Conservation (phyloP, 2,888 invertebrate species). For the Drosophila longiperda region DNA sequence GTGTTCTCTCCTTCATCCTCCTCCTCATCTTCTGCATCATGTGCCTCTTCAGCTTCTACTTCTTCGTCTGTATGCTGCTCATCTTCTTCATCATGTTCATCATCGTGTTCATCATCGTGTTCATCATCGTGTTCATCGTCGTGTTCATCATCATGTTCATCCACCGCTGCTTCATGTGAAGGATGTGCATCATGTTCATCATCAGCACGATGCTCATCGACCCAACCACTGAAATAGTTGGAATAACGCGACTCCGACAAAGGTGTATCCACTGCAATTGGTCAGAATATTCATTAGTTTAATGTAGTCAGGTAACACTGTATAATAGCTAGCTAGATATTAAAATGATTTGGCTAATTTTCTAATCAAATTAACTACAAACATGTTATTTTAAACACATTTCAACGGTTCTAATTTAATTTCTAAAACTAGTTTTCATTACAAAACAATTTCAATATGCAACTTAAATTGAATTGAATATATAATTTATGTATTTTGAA, state of each 20-base stretch:
- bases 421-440: not conserved
- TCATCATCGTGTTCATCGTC: slow-evolving; percentile 81
- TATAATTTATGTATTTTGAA: not conserved
- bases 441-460: not conserved
- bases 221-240: slow-evolving; percentile 92
- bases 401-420: not conserved
- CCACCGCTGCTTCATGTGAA: slow-evolving; percentile 76
- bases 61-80: slow-evolving; percentile 63
- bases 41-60: slow-evolving; percentile 38
- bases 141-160: slow-evolving; percentile 83
- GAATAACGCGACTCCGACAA: slow-evolving; percentile 89
- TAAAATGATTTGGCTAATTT: not conserved
- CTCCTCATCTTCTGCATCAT: slow-evolving; percentile 37
- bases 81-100: slow-evolving; percentile 53
- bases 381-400: too few species aligned
- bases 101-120: slow-evolving; percentile 37
- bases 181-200: slow-evolving; percentile 83
- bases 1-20: slow-evolving; percentile 65
- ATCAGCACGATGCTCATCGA: slow-evolving; percentile 85
- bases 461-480: not conserved
- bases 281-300: not conserved
- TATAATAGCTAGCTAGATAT: not conserved
- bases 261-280: slow-evolving; percentile 86
- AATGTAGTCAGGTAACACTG: not conserved
- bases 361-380: too few species aligned